Base-by-base conservation (phyloP, 2,888 invertebrate species). In the Spodoptera littoralis region DNA sequence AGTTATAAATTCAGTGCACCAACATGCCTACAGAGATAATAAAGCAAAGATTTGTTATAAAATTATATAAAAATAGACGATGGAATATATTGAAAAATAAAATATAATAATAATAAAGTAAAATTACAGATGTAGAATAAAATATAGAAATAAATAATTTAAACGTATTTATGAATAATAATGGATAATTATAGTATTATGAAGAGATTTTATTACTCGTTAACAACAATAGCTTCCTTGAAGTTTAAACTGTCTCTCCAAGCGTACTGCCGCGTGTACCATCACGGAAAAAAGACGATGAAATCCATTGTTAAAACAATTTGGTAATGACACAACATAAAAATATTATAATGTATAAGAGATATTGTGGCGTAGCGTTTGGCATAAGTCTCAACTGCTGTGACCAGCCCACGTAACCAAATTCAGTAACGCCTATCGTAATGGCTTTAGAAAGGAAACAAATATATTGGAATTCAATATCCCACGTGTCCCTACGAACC, bases 241-340 rank as follows among this genome's bases (percentile, higher is more conserved):
- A 98, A 98, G 97, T 98, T 97, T 95, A 98, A 96, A 97, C 98
- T 98, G 97, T 98, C 97, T 96, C 98, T 98, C 98, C 98, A 98
- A 96, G 97, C 97, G 96, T 96, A 97, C 98, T 98, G 91, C 88
- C 82, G 86, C 88, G 90, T 18, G 18, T 87, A 89, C 85, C 87
- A 85, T 89, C 87, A 88, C 87, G 87, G 88, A 84, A 90, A 92
- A 90, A 88, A 91, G 81, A 91, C 85, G 86, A 88, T 85, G 86
- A 91, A 90, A 90, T 86, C 82, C 81, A 88, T 86, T 80, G 89
- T 92, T 92, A 91, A 88, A 87, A 80, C 70, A 79, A 63, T 60
- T 77, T 52, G 63, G 67, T 55, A 76, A 70, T 70, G 73, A 66
- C 75, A 75, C 73, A 70, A 73, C 61, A 59, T 74, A 70, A 74